A percentile compares a stretch with the other conserved stretches of the same genome.
These are phyloP conservation scores for Montipora cactus DNA, from an alignment of 64 coral and sea anemone genomes.

Conservation along the genomic window DNA sequence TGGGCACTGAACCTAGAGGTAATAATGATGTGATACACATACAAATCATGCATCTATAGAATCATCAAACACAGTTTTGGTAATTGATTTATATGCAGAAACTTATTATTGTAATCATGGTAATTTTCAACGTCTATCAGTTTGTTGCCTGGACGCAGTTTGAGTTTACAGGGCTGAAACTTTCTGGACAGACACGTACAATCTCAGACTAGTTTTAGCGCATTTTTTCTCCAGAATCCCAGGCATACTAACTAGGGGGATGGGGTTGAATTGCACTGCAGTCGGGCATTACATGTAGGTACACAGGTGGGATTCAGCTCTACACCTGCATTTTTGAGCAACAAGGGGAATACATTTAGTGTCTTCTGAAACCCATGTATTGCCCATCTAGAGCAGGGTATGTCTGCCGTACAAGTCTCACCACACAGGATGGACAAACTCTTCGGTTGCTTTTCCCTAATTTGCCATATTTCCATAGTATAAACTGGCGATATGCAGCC, in stretches of 20 bases:
- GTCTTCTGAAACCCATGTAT: no score
- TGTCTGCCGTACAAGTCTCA: no score
- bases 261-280: conserved; percentile 15
- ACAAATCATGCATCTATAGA: neutral
- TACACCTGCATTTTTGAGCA: no score
- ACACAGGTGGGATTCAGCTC: neutral
- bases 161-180: neutral
- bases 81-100: neutral
- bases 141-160: conserved; percentile 8
- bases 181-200: neutral
- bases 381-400: no score
- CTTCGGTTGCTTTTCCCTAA: no score
- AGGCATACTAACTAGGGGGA: neutral
- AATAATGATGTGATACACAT: neutral
- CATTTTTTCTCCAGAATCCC: conserved; percentile 1
- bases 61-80: neutral
- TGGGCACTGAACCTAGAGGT: no score
- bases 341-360: no score
- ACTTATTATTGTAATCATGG: neutral
- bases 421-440: no score
- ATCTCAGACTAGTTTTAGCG: conserved; percentile 3
- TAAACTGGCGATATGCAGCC: no score
- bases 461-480: no score
- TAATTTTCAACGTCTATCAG: neutral
- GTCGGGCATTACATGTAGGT: conserved; percentile 12